These are phyloP conservation scores for Cynopterus sphinx DNA, from an alignment of 2,797 vertebrate species.

Conservation along the genomic window DNA sequence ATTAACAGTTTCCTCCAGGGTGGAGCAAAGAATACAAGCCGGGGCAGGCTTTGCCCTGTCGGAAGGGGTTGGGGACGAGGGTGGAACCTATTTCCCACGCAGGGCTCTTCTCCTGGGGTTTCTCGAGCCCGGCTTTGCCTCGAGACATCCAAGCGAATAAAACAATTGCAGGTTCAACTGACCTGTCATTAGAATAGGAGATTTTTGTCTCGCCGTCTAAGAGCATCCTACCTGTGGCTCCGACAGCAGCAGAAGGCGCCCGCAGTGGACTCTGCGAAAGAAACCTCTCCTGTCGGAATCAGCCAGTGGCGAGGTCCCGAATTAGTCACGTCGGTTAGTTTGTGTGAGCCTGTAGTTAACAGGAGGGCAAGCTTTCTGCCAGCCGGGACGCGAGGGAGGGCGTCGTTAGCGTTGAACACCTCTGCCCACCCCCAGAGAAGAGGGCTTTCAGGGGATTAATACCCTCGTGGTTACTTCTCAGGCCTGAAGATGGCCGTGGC, in stretches of 20 bases:
- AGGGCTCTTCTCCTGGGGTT: neutral
- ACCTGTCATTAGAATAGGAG: conserved; percentile 30
- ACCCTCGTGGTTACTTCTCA: neutral
- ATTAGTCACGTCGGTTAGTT: conserved; percentile 66
- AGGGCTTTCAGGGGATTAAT: conserved; percentile 39
- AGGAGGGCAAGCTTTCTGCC: conserved; percentile 57
- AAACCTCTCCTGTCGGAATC: conserved; percentile 66
- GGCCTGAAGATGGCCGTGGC: neutral
- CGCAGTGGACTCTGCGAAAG: conserved; percentile 56
- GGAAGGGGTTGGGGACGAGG: neutral
- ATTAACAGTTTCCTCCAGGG: conserved; percentile 63
- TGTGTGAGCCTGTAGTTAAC: conserved; percentile 58
- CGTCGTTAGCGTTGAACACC: neutral
- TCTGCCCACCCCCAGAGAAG: neutral
- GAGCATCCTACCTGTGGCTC: conserved; percentile 19
- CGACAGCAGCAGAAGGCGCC: conserved; percentile 44
- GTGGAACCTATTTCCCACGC: conserved; percentile 31
- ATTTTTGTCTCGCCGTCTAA: conserved; percentile 38
- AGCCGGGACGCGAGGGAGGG: conserved; percentile 9
- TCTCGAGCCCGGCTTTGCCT: conserved; percentile 35
- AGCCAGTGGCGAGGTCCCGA: conserved; percentile 45
- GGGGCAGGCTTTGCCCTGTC: conserved; percentile 46
- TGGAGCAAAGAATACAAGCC: conserved; percentile 15
- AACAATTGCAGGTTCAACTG: neutral
- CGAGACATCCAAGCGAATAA: conserved; percentile 37